Conservation (phyloP, 2,113 vertebrate genomes). For the Addax nasomaculatus region DNA sequence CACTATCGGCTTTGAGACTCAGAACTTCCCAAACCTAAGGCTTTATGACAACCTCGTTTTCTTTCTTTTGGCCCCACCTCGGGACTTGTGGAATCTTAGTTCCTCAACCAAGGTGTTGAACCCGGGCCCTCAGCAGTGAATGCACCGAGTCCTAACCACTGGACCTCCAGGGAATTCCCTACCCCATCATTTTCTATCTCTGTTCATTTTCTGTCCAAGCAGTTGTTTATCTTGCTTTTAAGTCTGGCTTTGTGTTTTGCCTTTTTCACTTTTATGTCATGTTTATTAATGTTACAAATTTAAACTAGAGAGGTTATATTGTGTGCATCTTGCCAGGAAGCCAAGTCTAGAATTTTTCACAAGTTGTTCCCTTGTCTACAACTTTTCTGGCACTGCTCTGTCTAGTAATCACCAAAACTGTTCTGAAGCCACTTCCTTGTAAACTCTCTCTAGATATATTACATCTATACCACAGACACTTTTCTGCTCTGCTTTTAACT, state of each 20-base stretch:
- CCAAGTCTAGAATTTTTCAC: background rate
- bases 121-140: background rate
- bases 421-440: background rate
- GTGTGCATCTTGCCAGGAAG: background rate
- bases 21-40: background rate
- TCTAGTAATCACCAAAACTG: background rate
- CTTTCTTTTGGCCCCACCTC: background rate
- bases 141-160: background rate
- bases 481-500: background rate
- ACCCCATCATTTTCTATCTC: background rate
- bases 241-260: background rate
- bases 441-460: background rate
- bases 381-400: background rate
- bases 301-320: background rate
- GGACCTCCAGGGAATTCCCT: background rate
- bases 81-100: background rate
- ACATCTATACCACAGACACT: background rate
- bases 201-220: background rate
- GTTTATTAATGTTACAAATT: background rate
- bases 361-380: background rate
- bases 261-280: background rate
- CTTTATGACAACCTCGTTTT: background rate
- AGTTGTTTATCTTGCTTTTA: conserved; percentile 10
- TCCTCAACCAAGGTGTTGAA: background rate
- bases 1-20: background rate